Evolutionary conservation across 2,888 invertebrate genomes (phyloP), one percentile per base, ranked within the genome.

Genomic region (Parnassius mnemosyne): DNA sequence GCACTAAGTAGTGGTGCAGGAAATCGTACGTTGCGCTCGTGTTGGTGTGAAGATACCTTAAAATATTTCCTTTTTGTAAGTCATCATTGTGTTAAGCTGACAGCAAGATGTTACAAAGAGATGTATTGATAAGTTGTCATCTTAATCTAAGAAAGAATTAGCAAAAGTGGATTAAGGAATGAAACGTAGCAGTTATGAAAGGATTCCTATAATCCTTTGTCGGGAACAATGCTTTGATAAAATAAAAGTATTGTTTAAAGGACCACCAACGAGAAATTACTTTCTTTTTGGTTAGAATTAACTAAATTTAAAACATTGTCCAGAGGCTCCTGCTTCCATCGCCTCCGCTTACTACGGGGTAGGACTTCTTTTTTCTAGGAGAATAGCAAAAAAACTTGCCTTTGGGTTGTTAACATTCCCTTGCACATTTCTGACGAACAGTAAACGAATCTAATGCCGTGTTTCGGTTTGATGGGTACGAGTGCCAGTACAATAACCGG

Each of bases 31-130:
- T 34, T 34, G 7, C 34, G 34, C 34, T 34, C 34, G 34, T 49
- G 49, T 60, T 63, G 56, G 59, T 61, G 66, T 72, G 69, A 74
- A 66, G 71, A 78, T 72, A 79, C 80, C 80, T 83, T 82, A 81
- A 16, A 84, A 84, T 78, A 79, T 80, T 78, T 76, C 77, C 7
- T 79, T 81, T 78, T 71, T 71, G 75, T 54, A 20, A 83, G 83
- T 79, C 76, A 74, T 77, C 81, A 83, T 85, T 85, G 81, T 82
- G 69, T 77, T 85, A 87, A 88, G 84, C 78, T 89, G 90, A 89
- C 89, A 81, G 78, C 77, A 81, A 69, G 83, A 77, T 88, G 85
- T 87, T 85, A 85, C 80, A 80, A 71, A 82, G 78, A 80, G 77
- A 76, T 70, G 60, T 67, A 65, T 71, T 60, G 67, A 70, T 69